A percentile compares a stretch with the other conserved stretches of the same genome.
Conservation (phyloP, 1,140 invertebrate genomes). For the Ctenoplectra terminalis region DNA sequence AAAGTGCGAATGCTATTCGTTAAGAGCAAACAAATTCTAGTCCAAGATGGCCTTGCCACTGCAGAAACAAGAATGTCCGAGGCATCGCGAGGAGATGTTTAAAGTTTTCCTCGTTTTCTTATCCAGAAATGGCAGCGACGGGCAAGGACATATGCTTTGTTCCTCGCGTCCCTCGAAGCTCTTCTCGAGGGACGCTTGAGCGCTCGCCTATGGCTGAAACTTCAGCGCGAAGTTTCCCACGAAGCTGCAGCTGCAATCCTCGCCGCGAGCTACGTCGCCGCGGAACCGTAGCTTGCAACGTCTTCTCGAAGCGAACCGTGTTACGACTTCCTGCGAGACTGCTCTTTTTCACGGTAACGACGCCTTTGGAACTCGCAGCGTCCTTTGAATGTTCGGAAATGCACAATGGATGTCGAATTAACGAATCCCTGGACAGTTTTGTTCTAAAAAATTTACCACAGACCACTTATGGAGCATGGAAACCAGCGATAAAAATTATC, state of each 20-base stretch:
- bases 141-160: slow-evolving; percentile 44
- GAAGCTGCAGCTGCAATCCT: slow-evolving; percentile 35
- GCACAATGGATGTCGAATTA: not conserved
- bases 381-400: too few relatives aligned
- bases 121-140: slow-evolving; percentile 54
- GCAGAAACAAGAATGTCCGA: not conserved
- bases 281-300: not conserved
- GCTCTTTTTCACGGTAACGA: not conserved
- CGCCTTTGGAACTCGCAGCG: not conserved
- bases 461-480: not conserved
- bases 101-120: slow-evolving; percentile 70
- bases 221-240: slow-evolving; percentile 50
- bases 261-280: slow-evolving; percentile 13
- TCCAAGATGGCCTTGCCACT: slow-evolving; percentile 17
- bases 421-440: not conserved
- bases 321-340: slow-evolving; percentile 44
- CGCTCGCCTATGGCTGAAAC: slow-evolving; percentile 40
- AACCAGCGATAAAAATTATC: not conserved
- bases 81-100: slow-evolving; percentile 36
- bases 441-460: not conserved
- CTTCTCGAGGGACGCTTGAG: slow-evolving; percentile 23
- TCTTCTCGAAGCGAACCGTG: slow-evolving; percentile 8
- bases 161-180: slow-evolving; percentile 27
- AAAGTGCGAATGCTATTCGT: slow-evolving; percentile 51
- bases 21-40: slow-evolving; percentile 60